Conservation (phyloP, 1,140 invertebrate species). For the Ephestia elutella region DNA sequence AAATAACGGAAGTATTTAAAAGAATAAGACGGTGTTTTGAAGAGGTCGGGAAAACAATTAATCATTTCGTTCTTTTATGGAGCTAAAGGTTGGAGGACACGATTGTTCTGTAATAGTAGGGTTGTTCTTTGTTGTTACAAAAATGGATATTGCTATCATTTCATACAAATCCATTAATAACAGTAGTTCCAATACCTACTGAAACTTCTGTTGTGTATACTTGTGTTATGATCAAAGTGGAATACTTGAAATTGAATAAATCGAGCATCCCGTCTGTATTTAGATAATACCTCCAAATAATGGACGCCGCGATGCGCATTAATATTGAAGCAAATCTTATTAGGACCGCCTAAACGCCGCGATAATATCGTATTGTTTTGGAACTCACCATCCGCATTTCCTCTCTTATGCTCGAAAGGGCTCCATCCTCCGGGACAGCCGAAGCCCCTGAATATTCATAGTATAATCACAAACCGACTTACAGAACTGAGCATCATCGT, state of each 20-base stretch:
- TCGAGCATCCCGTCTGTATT: constrained; percentile 40
- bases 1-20: constrained; percentile 72
- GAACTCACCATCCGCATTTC: constrained; percentile 62
- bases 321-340: constrained; percentile 73
- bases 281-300: constrained; percentile 67
- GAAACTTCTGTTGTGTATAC: constrained; percentile 17
- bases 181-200: constrained; percentile 31
- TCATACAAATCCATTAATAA: constrained; percentile 22
- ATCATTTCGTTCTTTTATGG: constrained; percentile 65
- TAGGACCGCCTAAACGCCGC: constrained; percentile 65
- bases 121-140: constrained; percentile 45
- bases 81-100: constrained; percentile 62
- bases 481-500: constrained; percentile 43
- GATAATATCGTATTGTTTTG: constrained; percentile 73
- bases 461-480: constrained; percentile 53
- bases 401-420: constrained; percentile 67
- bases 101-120: constrained; percentile 58
- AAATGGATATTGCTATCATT: constrained; percentile 33
- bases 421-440: constrained; percentile 55
- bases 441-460: constrained; percentile 59
- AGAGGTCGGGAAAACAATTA: constrained; percentile 70
- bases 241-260: constrained; percentile 29
- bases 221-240: constrained; percentile 11
- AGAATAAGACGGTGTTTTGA: constrained; percentile 70
- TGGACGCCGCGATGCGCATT: constrained; percentile 66